Base-by-base conservation (phyloP, 1,140 invertebrate genomes). In the Heliconius nattereri region DNA sequence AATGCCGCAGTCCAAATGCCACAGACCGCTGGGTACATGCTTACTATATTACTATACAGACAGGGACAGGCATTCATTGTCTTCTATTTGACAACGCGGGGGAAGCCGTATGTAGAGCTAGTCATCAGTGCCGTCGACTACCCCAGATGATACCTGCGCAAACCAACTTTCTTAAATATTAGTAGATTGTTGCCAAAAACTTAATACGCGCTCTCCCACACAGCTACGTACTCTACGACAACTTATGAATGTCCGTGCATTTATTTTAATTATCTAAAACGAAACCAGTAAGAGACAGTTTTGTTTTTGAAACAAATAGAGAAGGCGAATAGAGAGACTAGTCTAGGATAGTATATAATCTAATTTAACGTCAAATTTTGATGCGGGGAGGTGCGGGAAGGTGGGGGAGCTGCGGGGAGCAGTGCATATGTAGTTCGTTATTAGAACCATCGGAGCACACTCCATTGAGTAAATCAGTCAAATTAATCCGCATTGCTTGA, bases 381-480 rank as follows among this genome's bases (percentile, higher is more conserved):
- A 7, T 6, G 32, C 32, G 32, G 32, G 32, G 32, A 32, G 32
- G 0, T 32, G 32, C 32, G 6, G 32, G 32, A 6, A 32, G 32
- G 0, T 32, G 32, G 6, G 32, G 32, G 32, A 32, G 32, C 0
- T 32, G 32, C 5, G 6, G 32, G 6, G 32, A 32, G 32, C 32
- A 7, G 32, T 32, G 32, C 32, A 32, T 32, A 40, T 40, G 37
- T 40, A 40, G 37, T 40, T 40, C 8, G 9, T 45, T 45, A 45
- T 13, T 45, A 45, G 40, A 45, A 45, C 11, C 13, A 45, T 13
- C 40, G 13, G 54, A 57, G 57, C 23, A 70, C 66, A 70, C 37
- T 66, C 66, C 83, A 84, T 84, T 82, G 83, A 84, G 81, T 77
- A 84, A 84, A 82, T 79, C 81, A 81, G 76, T 80, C 74, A 71